Evolutionary conservation across 2,888 invertebrate species (phyloP).

Genomic region (Mesoligia furuncula): DNA sequence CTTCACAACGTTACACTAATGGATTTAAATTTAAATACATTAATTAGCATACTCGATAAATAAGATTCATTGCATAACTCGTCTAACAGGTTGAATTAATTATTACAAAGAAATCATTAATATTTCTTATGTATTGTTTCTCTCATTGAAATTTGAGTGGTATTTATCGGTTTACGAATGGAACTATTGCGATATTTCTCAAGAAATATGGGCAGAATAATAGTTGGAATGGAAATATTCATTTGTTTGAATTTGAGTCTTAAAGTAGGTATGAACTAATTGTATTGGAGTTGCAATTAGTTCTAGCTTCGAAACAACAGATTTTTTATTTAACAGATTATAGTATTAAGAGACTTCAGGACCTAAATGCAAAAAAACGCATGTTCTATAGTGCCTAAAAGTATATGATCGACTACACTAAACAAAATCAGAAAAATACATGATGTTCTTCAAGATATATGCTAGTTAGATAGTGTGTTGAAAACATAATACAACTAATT

Average conservation of each 20-base stretch:
- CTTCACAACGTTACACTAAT: conserved; percentile 64
- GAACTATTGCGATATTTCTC: neutral
- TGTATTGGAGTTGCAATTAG: neutral
- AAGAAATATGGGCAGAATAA: neutral
- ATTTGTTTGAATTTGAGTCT: neutral
- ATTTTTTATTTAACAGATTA: neutral
- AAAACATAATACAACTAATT: too few relatives aligned
- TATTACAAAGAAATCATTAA: conserved; percentile 65
- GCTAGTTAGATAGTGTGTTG: too few relatives aligned
- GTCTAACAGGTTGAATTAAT: conserved; percentile 60
- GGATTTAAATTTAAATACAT: conserved; percentile 67
- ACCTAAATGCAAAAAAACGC: too few relatives aligned
- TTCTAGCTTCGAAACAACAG: neutral
- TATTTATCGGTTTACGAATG: conserved; percentile 16
- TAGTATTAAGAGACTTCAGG: neutral
- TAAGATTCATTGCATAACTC: conserved; percentile 66
- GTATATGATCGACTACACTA: too few relatives aligned
- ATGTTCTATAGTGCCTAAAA: too few relatives aligned
- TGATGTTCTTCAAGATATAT: too few relatives aligned
- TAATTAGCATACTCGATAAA: conserved; percentile 67
- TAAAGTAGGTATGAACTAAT: neutral
- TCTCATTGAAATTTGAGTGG: neutral
- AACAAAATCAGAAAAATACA: too few relatives aligned
- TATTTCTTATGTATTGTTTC: conserved; percentile 42
- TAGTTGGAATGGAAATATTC: neutral